Percentiles rank a stretch among this genome's conserved stretches.
These are phyloP conservation scores for Zootoca vivipara DNA, from an alignment of 2,113 vertebrate species.

Conservation along the genomic window DNA sequence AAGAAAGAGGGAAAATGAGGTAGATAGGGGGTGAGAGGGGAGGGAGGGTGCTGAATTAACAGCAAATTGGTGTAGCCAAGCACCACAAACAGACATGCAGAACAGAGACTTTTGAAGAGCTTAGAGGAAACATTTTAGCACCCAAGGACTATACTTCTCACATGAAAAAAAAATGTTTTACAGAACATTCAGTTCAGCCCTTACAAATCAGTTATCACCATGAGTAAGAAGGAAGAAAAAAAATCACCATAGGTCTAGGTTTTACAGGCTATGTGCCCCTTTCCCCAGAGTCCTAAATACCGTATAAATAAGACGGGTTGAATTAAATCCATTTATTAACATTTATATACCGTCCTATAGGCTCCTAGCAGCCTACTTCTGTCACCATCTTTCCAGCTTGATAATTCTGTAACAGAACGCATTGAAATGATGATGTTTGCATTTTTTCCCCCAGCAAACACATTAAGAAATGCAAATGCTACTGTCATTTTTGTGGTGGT, in stretches of 20 bases:
- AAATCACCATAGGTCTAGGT: neutral
- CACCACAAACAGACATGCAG: neutral
- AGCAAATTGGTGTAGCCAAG: neutral
- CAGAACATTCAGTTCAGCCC: neutral
- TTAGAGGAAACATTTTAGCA: neutral
- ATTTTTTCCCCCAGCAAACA: neutral
- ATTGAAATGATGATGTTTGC: neutral
- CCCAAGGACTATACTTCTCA: neutral
- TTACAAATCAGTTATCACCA: neutral
- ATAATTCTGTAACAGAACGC: neutral
- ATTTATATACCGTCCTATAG: neutral
- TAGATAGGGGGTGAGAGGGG: too few relatives aligned
- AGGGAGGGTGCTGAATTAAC: neutral
- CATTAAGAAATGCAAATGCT: constrained; percentile 18
- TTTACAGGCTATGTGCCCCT: neutral
- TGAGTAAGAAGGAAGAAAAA: neutral
- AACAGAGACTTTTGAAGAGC: neutral
- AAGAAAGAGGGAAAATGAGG: too few relatives aligned
- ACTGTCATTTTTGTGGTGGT: neutral
- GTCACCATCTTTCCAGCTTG: neutral
- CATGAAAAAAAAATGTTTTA: neutral
- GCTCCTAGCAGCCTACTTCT: neutral
- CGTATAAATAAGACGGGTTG: neutral
- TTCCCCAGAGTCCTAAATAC: neutral
- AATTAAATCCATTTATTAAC: neutral